Evolutionary conservation across 2,888 invertebrate species (phyloP).

Genomic region (Metellina segmentata): DNA sequence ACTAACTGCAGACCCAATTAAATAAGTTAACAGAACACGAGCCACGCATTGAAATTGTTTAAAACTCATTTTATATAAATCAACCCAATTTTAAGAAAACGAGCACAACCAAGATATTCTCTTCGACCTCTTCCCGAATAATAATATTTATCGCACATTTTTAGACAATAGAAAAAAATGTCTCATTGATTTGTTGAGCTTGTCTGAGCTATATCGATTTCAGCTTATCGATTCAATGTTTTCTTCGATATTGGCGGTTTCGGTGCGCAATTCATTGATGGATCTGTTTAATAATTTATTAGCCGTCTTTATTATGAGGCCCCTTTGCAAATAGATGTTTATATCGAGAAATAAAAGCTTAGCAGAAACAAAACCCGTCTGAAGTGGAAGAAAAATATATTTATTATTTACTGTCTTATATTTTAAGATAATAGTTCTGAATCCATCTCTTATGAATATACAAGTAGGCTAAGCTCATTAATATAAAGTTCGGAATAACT

Average conservation of each 20-base stretch:
- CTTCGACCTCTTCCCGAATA: no score
- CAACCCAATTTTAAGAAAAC: no score
- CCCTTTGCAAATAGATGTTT: neutral
- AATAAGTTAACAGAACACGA: no score
- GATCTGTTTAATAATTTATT: constrained; percentile 8
- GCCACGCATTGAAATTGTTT: no score
- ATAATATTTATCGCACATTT: neutral
- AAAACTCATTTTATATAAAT: no score
- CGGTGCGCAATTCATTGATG: neutral
- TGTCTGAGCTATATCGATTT: constrained; percentile 4
- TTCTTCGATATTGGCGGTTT: neutral
- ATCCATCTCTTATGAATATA: no score
- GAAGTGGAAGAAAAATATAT: neutral
- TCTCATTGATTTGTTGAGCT: neutral
- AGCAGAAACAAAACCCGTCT: neutral
- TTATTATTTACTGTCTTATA: no score
- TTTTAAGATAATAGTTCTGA: no score
- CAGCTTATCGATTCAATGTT: neutral
- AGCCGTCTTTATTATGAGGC: neutral
- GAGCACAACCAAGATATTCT: no score
- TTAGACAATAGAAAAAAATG: constrained; percentile 8
- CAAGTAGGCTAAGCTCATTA: no score
- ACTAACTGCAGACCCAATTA: no score
- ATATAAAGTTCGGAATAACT: no score
- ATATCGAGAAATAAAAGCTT: neutral